These are phyloP conservation scores for Aspidapion aeneum DNA, from an alignment of 2,888 invertebrate species.

Conservation along the genomic window DNA sequence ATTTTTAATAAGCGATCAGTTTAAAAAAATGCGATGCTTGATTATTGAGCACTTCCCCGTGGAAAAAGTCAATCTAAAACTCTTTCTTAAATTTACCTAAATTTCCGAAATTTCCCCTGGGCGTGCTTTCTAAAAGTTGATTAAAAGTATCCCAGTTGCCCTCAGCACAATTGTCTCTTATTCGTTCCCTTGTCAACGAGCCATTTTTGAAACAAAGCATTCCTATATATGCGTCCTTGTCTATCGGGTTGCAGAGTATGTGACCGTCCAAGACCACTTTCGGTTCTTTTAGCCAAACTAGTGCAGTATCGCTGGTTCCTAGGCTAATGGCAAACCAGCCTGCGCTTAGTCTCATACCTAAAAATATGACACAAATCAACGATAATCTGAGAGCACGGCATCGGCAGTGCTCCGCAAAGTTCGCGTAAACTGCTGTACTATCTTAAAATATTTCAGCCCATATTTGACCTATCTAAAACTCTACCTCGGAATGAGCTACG, in stretches of 20 bases:
- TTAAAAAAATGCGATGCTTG: too few relatives aligned
- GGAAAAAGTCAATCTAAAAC: too few relatives aligned
- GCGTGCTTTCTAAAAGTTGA: conserved; percentile 74
- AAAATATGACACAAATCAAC: conserved; percentile 13
- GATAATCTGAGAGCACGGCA: too few relatives aligned
- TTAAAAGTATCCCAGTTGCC: conserved; percentile 83
- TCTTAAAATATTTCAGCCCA: too few relatives aligned
- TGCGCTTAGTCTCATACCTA: conserved; percentile 73
- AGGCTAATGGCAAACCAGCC: conserved; percentile 85
- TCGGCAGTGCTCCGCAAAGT: too few relatives aligned
- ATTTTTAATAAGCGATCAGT: too few relatives aligned
- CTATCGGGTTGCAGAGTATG: conserved; percentile 82
- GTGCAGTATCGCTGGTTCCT: conserved; percentile 92
- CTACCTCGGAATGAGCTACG: too few relatives aligned
- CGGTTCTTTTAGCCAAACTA: conserved; percentile 70
- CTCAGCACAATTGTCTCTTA: conserved; percentile 69
- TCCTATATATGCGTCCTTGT: conserved; percentile 77
- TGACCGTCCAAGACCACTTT: conserved; percentile 74
- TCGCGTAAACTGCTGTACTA: too few relatives aligned
- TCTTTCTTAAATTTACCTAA: too few relatives aligned
- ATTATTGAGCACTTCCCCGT: too few relatives aligned
- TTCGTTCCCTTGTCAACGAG: conserved; percentile 83
- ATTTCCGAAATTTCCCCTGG: conserved; percentile 90
- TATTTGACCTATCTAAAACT: too few relatives aligned
- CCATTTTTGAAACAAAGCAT: conserved; percentile 93